Conservation (phyloP, 2,797 vertebrate species). For the Siniperca obscura region DNA sequence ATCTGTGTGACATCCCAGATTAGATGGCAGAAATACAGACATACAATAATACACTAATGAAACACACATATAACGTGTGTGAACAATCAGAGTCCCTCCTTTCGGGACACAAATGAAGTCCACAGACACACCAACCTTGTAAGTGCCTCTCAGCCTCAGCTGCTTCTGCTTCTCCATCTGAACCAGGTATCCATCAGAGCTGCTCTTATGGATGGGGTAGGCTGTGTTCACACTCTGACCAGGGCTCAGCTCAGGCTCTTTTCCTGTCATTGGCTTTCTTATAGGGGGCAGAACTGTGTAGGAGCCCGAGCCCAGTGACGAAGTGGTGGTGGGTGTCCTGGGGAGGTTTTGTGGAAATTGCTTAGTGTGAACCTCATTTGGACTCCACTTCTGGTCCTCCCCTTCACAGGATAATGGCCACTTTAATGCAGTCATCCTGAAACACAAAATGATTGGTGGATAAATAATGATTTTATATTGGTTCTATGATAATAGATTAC, state of each 20-base stretch:
- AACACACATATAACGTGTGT: not conserved
- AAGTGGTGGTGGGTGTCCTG: slow-evolving; percentile 46
- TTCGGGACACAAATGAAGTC: not conserved
- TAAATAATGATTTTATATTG: not conserved
- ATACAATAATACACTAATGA: not conserved
- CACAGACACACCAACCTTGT: slow-evolving; percentile 82
- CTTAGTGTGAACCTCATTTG: slow-evolving; percentile 49
- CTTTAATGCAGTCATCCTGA: slow-evolving; percentile 46
- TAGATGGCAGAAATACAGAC: not conserved
- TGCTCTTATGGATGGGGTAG: slow-evolving; percentile 66
- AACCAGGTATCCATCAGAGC: slow-evolving; percentile 84
- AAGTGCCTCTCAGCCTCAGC: slow-evolving; percentile 64
- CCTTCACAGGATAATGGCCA: slow-evolving; percentile 18
- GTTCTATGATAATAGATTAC: not conserved
- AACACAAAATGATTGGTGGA: slow-evolving; percentile 36
- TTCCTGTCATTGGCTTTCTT: slow-evolving; percentile 53
- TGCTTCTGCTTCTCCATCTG: slow-evolving; percentile 83
- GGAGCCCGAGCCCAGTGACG: slow-evolving; percentile 40
- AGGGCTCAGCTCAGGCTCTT: slow-evolving; percentile 48
- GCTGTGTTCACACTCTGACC: slow-evolving; percentile 25
- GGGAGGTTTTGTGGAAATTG: slow-evolving; percentile 55
- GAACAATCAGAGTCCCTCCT: not conserved
- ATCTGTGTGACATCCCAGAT: not conserved
- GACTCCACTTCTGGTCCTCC: slow-evolving; percentile 36
- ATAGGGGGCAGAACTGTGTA: slow-evolving; percentile 83